These are phyloP conservation scores for Trinectes maculatus DNA, from an alignment of 2,113 vertebrate genomes.

Conservation along the genomic window DNA sequence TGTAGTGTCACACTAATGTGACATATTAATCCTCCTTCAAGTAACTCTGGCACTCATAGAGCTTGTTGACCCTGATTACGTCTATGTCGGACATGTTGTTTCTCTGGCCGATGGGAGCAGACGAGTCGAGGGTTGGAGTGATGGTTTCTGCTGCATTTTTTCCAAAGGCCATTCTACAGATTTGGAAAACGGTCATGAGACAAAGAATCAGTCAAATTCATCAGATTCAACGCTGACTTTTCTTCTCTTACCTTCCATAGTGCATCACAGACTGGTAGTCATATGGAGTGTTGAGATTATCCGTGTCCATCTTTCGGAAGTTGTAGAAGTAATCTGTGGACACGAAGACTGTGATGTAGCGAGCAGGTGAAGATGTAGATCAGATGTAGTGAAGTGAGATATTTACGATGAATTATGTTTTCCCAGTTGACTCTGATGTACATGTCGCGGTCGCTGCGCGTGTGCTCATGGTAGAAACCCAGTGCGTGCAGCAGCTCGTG, in stretches of 20 bases:
- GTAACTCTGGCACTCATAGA: slow-evolving; percentile 54
- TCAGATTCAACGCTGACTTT: background rate
- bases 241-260: slow-evolving; percentile 58
- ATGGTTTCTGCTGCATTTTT: slow-evolving; percentile 27
- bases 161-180: slow-evolving; percentile 63
- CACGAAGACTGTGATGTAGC: background rate
- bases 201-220: background rate
- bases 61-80: slow-evolving; percentile 64
- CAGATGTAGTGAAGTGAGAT: background rate
- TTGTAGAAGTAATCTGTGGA: slow-evolving; percentile 12
- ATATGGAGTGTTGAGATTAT: slow-evolving; percentile 56
- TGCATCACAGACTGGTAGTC: slow-evolving; percentile 75
- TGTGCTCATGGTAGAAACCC: slow-evolving; percentile 81
- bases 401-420: slow-evolving; percentile 49
- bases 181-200: background rate
- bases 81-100: slow-evolving; percentile 16
- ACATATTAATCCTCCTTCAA: accelerated
- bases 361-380: accelerated
- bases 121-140: slow-evolving; percentile 54
- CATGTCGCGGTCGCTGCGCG: slow-evolving; percentile 60
- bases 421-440: slow-evolving; percentile 68
- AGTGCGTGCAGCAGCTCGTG: slow-evolving; percentile 74
- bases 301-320: slow-evolving; percentile 43
- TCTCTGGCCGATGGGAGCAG: slow-evolving; percentile 54
- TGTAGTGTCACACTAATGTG: background rate